Percentiles rank a stretch among this genome's conserved stretches.
Evolutionary conservation across 2,797 vertebrate genomes (phyloP).

Genomic region (Fundulus diaphanus): DNA sequence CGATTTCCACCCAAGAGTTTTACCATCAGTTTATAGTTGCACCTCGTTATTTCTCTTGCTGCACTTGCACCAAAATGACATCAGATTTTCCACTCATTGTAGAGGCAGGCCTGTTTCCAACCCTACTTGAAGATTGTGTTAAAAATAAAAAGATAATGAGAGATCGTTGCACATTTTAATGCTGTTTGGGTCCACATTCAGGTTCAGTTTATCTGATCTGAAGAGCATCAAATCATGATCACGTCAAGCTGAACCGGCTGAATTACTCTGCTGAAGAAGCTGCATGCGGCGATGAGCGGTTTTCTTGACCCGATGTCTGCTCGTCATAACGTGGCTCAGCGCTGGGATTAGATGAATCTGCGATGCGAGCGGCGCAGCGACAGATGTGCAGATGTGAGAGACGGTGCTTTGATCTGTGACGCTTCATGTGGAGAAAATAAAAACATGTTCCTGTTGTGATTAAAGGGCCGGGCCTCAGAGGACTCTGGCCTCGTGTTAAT

Average conservation of each 20-base stretch:
- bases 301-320: background rate
- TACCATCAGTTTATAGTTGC: background rate
- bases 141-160: too few relatives aligned
- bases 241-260: background rate
- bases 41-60: background rate
- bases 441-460: background rate
- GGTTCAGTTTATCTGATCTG: background rate
- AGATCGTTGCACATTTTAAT: too few relatives aligned
- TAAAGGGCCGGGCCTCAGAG: background rate
- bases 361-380: background rate
- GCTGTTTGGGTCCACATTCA: background rate
- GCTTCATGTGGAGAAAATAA: background rate
- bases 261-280: background rate
- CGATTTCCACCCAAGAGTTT: too few relatives aligned
- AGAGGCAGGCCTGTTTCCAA: background rate
- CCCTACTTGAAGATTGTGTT: too few relatives aligned
- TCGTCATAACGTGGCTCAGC: background rate
- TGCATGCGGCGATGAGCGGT: background rate
- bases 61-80: background rate
- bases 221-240: background rate
- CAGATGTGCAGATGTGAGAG: conserved; percentile 8
- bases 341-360: background rate
- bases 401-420: background rate
- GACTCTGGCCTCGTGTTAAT: background rate
- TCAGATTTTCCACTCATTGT: background rate